phyloP scores from a whole-genome alignment of 2,888 invertebrate species.

The Agonopterix alstromeriana region DNA sequence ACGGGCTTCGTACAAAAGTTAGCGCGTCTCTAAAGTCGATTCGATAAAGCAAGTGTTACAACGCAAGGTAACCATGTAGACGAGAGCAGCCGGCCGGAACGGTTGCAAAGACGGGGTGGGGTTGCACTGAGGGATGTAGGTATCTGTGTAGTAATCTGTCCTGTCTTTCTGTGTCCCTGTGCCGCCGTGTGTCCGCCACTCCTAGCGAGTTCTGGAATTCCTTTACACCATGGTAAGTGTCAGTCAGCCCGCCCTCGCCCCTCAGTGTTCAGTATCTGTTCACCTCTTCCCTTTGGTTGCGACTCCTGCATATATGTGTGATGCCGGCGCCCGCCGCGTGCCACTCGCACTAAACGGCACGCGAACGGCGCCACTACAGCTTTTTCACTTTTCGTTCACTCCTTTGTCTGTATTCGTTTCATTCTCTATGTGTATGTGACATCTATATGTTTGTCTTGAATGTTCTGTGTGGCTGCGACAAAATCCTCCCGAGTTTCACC shows the following conservation, averaged over 20 bases:
- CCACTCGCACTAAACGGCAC: conserved; percentile 46
- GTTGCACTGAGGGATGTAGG: conserved; percentile 77
- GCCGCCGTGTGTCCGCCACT: conserved; percentile 82
- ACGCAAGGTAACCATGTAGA: conserved; percentile 75
- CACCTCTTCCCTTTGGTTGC: conserved; percentile 75
- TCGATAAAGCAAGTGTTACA: conserved; percentile 60
- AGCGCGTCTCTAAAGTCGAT: conserved; percentile 35
- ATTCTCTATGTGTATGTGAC: conserved; percentile 79
- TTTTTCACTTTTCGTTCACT: conserved; percentile 72
- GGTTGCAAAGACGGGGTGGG: conserved; percentile 70
- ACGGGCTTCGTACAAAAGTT: conserved; percentile 60
- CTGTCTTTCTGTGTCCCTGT: conserved; percentile 83
- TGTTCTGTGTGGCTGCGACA: conserved; percentile 71
- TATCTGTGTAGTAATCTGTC: conserved; percentile 80
- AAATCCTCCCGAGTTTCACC: conserved; percentile 32
- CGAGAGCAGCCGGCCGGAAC: conserved; percentile 61
- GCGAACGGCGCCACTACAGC: conserved; percentile 65
- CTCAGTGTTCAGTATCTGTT: conserved; percentile 77
- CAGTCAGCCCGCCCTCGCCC: conserved; percentile 79
- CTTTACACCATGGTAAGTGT: conserved; percentile 99
- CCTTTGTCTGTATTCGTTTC: conserved; percentile 76
- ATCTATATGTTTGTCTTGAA: conserved; percentile 77
- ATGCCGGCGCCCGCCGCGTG: conserved; percentile 66
- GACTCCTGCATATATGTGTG: conserved; percentile 75
- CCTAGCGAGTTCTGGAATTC: conserved; percentile 99